Evolutionary conservation across 2,888 invertebrate species (phyloP).

Genomic region (Megastigmus dorsalis): DNA sequence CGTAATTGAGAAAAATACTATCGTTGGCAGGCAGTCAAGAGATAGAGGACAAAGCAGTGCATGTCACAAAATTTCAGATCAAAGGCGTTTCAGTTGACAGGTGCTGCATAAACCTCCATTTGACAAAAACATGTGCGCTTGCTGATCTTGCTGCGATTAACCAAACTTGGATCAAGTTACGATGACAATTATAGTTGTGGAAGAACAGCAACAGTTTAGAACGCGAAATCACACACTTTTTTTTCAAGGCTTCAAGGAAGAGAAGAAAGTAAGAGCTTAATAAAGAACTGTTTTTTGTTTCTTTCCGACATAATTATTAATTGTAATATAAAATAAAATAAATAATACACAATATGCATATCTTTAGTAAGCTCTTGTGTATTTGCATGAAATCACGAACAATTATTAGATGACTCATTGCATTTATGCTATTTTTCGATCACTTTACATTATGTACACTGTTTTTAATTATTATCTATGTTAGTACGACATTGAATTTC

Average conservation of each 20-base stretch:
- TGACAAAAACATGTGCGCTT: neutral
- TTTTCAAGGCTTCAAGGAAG: slow-evolving; percentile 56
- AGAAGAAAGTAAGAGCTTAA: slow-evolving; percentile 60
- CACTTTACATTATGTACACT: slow-evolving; percentile 73
- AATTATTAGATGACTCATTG: slow-evolving; percentile 67
- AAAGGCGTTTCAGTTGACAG: neutral
- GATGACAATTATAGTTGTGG: slow-evolving; percentile 1
- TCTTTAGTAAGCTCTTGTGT: slow-evolving; percentile 58
- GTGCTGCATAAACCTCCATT: slow-evolving; percentile 1
- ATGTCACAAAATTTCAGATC: neutral
- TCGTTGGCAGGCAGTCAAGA: neutral
- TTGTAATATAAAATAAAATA: neutral
- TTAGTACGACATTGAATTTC: slow-evolving; percentile 39
- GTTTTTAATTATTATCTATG: slow-evolving; percentile 59
- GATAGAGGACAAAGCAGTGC: slow-evolving; percentile 11
- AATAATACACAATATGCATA: slow-evolving; percentile 34
- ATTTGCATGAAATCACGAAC: slow-evolving; percentile 67
- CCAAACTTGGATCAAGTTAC: neutral
- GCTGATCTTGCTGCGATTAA: neutral
- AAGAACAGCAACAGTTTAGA: slow-evolving; percentile 2
- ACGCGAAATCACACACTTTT: neutral
- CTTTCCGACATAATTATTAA: neutral
- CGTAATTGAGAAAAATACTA: neutral
- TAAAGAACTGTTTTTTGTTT: slow-evolving; percentile 60
- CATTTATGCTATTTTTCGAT: slow-evolving; percentile 69